Evolutionary conservation across 2,888 invertebrate genomes (phyloP).

Genomic region (Cryptocheilus praepositus): DNA sequence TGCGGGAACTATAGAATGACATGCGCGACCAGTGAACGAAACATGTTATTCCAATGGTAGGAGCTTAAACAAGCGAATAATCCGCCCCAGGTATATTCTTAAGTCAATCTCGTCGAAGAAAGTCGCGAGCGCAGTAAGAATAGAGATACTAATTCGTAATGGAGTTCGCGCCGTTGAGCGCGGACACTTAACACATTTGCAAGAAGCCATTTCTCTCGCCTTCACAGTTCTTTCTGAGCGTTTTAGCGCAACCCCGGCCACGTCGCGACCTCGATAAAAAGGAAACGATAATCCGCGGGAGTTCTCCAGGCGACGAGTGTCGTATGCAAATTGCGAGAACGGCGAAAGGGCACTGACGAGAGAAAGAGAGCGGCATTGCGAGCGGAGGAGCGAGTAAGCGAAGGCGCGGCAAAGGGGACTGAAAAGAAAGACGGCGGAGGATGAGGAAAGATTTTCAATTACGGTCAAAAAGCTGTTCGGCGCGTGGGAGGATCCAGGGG

Average conservation of each 20-base stretch:
- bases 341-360: too few relatives aligned
- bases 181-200: too few relatives aligned
- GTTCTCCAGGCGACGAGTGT: constrained; percentile 12
- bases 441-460: constrained; percentile 51
- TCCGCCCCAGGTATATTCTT: too few relatives aligned
- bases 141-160: too few relatives aligned
- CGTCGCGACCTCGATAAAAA: constrained; percentile 45
- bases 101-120: not conserved
- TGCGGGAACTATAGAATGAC: not conserved
- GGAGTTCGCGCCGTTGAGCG: too few relatives aligned
- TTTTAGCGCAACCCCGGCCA: constrained; percentile 1
- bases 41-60: not conserved
- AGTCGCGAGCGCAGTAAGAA: not conserved
- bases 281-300: constrained; percentile 42
- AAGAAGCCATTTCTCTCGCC: not conserved
- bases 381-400: too few relatives aligned
- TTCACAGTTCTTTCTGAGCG: constrained; percentile 15
- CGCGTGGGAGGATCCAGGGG: constrained; percentile 8
- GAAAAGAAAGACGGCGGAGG: constrained; percentile 3
- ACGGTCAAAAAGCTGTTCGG: constrained; percentile 33
- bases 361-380: too few relatives aligned
- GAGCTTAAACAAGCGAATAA: too few relatives aligned
- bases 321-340: constrained; percentile 30
- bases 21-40: not conserved
- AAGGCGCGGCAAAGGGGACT: constrained; percentile 1